Conservation (phyloP, 2,113 vertebrate species). For the Brachyhypopomus occidentalis region DNA sequence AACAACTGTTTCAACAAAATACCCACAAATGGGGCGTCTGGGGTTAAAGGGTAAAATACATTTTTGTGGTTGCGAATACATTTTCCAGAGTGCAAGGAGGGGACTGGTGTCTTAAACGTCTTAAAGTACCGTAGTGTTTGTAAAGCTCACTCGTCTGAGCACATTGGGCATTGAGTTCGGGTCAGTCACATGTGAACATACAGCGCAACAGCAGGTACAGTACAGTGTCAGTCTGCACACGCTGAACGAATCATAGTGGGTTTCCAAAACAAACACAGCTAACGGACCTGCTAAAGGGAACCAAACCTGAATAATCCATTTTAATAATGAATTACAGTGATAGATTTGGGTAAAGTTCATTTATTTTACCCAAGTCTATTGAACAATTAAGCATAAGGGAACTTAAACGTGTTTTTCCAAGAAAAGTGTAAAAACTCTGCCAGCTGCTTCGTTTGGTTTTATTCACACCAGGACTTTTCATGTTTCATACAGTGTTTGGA, state of each 20-base stretch:
- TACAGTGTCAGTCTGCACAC: conserved; percentile 21
- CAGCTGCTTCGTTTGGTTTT: conserved; percentile 43
- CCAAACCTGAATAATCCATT: background rate
- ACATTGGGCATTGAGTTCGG: background rate
- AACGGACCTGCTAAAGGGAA: background rate
- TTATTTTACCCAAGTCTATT: background rate
- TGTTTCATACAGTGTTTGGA: conserved; percentile 38
- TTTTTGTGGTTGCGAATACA: background rate
- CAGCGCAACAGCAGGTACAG: conserved; percentile 43
- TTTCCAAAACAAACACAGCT: conserved; percentile 15
- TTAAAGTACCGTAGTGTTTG: background rate
- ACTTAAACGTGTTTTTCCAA: conserved; percentile 4
- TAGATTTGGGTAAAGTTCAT: background rate
- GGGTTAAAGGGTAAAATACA: background rate
- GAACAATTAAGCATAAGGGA: conserved; percentile 10
- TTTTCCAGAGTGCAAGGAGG: background rate
- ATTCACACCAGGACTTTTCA: conserved; percentile 43
- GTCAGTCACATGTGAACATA: conserved; percentile 2
- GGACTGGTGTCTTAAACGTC: background rate
- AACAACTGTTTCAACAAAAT: background rate
- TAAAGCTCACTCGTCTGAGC: background rate
- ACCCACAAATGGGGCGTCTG: background rate
- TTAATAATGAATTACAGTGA: conserved; percentile 19
- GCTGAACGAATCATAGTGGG: conserved; percentile 15
- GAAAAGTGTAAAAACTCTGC: conserved; percentile 43